Evolutionary conservation across 2,113 vertebrate species (phyloP).

Genomic region (Stegostoma tigrinum): DNA sequence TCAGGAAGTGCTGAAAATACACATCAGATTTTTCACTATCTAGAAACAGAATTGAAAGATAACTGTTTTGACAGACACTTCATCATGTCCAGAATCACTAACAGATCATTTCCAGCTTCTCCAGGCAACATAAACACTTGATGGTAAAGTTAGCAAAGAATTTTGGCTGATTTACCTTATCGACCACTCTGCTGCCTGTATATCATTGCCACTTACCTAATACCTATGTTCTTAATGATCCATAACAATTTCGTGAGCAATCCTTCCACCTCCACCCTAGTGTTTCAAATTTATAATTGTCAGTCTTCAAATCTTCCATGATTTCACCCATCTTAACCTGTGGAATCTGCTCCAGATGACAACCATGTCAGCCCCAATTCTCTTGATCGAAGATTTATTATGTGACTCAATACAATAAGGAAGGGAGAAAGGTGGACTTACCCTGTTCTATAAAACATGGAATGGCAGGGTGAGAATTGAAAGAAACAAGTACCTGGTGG

Average conservation of each 20-base stretch:
- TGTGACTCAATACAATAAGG: not conserved
- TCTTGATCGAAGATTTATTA: not conserved
- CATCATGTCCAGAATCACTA: not conserved
- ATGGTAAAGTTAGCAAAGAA: not conserved
- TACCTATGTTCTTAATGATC: not conserved
- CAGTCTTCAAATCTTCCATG: not conserved
- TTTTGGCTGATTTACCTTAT: not conserved
- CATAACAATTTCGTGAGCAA: not conserved
- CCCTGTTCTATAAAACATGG: not conserved
- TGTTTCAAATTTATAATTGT: not conserved
- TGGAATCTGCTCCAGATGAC: not conserved
- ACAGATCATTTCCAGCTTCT: not conserved
- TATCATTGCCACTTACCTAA: not conserved
- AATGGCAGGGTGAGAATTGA: not conserved
- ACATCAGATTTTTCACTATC: not conserved
- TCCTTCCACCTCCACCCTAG: no score
- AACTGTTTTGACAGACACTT: not conserved
- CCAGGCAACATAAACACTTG: not conserved
- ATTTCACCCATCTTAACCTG: not conserved
- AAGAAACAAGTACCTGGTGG: not conserved
- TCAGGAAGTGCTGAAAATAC: not conserved
- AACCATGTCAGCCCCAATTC: not conserved
- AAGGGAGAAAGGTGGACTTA: not conserved
- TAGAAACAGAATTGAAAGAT: not conserved
- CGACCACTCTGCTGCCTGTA: not conserved